Percentiles rank a stretch among this genome's conserved stretches.
Evolutionary conservation across 1,140 invertebrate genomes (phyloP).

Genomic region (Aphaenogaster floridana): DNA sequence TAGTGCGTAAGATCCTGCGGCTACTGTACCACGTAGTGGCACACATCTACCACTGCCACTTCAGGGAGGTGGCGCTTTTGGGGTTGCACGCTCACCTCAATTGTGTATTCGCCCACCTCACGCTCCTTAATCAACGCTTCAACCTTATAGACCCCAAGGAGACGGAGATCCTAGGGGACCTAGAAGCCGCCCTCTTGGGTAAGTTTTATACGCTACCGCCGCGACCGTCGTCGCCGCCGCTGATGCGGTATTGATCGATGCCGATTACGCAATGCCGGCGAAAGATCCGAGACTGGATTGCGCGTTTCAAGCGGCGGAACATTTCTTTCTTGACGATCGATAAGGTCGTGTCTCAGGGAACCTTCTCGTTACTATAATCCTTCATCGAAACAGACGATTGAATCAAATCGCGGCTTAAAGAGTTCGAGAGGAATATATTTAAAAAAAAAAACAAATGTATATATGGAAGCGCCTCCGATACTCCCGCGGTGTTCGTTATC

Average conservation of each 20-base stretch:
- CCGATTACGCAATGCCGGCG: constrained; percentile 48
- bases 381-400: neutral
- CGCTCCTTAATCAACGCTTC: constrained; percentile 96
- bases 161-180: constrained; percentile 96
- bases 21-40: constrained; percentile 99
- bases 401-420: neutral
- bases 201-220: constrained; percentile 62
- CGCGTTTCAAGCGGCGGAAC: neutral
- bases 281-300: constrained; percentile 44
- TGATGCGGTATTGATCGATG: constrained; percentile 59
- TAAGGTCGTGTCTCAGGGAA: neutral
- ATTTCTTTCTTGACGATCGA: constrained; percentile 15
- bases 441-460: neutral
- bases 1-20: constrained; percentile 98
- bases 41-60: constrained; percentile 99
- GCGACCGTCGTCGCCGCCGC: constrained; percentile 5
- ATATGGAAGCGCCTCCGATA: neutral
- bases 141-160: constrained; percentile 98
- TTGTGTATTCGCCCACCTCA: constrained; percentile 98
- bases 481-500: neutral
- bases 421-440: neutral
- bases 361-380: neutral
- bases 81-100: constrained; percentile 97
- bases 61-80: constrained; percentile 96
- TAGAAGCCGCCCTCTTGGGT: constrained; percentile 91